Percentiles rank a stretch among this genome's conserved stretches.
phyloP scores from a whole-genome alignment of 1,140 invertebrate genomes.

The Leptinotarsa texana region DNA sequence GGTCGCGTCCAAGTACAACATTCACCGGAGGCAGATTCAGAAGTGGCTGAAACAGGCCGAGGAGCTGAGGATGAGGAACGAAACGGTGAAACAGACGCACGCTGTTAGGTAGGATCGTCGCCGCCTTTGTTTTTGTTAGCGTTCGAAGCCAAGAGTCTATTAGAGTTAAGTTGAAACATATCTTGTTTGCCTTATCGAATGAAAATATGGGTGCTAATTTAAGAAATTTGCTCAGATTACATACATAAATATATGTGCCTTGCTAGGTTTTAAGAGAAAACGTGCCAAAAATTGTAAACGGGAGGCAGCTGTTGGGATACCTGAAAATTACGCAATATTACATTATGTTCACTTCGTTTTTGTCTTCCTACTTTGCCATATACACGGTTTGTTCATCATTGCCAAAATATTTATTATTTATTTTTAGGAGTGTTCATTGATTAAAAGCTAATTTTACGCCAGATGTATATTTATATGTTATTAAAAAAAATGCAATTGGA shows the following conservation, averaged over 20 bases:
- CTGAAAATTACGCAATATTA: slow-evolving; percentile 27
- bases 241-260: slow-evolving; percentile 34
- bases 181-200: slow-evolving; percentile 28
- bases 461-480: not conserved
- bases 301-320: slow-evolving; percentile 40
- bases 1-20: slow-evolving; percentile 65
- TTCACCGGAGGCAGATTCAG: slow-evolving; percentile 67
- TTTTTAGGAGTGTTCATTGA: slow-evolving; percentile 28
- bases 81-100: slow-evolving; percentile 44
- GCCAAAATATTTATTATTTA: slow-evolving; percentile 38
- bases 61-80: slow-evolving; percentile 54
- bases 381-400: slow-evolving; percentile 18
- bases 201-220: slow-evolving; percentile 29
- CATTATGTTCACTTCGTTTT: slow-evolving; percentile 6
- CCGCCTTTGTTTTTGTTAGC: not conserved
- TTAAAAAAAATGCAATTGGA: slow-evolving; percentile 4
- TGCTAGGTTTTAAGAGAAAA: slow-evolving; percentile 34
- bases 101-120: slow-evolving; percentile 38
- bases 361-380: slow-evolving; percentile 27
- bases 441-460: slow-evolving; percentile 11
- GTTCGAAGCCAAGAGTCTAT: slow-evolving; percentile 25
- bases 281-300: slow-evolving; percentile 40
- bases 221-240: slow-evolving; percentile 24
- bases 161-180: slow-evolving; percentile 23
- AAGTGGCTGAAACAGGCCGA: slow-evolving; percentile 65